Conservation (phyloP, 2,888 invertebrate species). For the Drosophila vallismaia region DNA sequence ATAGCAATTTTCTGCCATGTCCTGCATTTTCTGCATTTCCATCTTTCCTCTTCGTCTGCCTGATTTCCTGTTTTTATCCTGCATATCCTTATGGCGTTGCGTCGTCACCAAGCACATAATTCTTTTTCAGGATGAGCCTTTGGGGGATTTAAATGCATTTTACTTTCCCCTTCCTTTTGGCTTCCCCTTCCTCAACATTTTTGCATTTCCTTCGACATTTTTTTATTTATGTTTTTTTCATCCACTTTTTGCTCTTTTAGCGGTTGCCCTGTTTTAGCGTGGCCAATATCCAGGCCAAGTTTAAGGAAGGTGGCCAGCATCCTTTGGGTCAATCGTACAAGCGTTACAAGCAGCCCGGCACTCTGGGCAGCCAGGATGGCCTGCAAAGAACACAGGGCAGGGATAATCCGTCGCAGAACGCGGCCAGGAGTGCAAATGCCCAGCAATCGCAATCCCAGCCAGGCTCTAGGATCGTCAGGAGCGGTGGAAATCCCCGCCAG, state of each 20-base stretch:
- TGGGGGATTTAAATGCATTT: background rate
- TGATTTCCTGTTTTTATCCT: background rate
- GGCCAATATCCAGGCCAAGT: constrained; percentile 75
- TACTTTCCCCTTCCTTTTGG: too few relatives aligned
- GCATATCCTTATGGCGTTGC: background rate
- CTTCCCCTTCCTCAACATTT: too few relatives aligned
- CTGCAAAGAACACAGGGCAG: constrained; percentile 1
- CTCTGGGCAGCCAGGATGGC: constrained; percentile 34
- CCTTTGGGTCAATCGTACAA: constrained; percentile 69
- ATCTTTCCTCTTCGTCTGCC: background rate
- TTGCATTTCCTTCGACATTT: background rate
- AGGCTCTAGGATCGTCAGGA: constrained; percentile 27
- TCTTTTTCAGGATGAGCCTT: constrained; percentile 4
- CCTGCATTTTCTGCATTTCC: background rate
- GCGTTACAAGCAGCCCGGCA: constrained; percentile 66
- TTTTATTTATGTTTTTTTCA: background rate
- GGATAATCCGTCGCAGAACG: background rate
- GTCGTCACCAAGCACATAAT: constrained; percentile 15
- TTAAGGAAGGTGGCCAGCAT: constrained; percentile 68
- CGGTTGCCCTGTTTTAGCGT: constrained; percentile 81
- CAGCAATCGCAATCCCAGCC: constrained; percentile 4
- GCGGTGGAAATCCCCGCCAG: constrained; percentile 44
- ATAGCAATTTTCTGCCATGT: background rate
- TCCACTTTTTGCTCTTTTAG: constrained; percentile 44
- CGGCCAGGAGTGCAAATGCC: constrained; percentile 5